Percentiles rank a stretch among this genome's conserved stretches.
Evolutionary conservation across 2,888 invertebrate genomes (phyloP).

Genomic region (Apodemia duryi): DNA sequence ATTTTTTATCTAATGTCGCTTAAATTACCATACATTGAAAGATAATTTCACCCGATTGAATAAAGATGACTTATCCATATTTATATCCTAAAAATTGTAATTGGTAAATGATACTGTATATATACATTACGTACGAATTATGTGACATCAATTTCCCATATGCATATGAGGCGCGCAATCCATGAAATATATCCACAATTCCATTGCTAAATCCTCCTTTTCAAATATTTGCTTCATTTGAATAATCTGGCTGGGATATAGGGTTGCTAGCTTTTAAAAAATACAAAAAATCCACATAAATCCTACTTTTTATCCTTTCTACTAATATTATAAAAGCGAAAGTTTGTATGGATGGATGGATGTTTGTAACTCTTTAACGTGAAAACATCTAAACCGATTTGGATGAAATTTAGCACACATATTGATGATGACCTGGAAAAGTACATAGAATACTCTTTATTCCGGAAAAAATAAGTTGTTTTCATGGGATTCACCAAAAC

Average conservation of each 20-base stretch:
- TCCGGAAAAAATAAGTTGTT: too few relatives aligned
- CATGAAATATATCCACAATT: conserved; percentile 9
- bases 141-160: conserved; percentile 1
- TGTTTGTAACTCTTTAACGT: too few relatives aligned
- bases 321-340: too few relatives aligned
- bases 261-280: background rate
- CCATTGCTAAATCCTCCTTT: conserved; percentile 8
- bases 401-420: too few relatives aligned
- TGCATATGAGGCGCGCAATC: conserved; percentile 7
- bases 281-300: too few relatives aligned
- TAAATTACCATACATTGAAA: background rate
- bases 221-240: conserved; percentile 12
- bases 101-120: conserved; percentile 11
- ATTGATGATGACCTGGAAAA: too few relatives aligned
- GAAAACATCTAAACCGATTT: too few relatives aligned
- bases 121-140: conserved; percentile 7
- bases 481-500: too few relatives aligned
- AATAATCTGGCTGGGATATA: conserved; percentile 8
- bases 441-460: too few relatives aligned
- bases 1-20: background rate
- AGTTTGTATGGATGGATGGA: too few relatives aligned
- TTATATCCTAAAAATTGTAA: background rate
- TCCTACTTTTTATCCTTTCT: too few relatives aligned
- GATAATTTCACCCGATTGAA: background rate
- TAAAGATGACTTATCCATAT: background rate